These are phyloP conservation scores for Zeus faber DNA, from an alignment of 2,113 vertebrate genomes.

Conservation along the genomic window DNA sequence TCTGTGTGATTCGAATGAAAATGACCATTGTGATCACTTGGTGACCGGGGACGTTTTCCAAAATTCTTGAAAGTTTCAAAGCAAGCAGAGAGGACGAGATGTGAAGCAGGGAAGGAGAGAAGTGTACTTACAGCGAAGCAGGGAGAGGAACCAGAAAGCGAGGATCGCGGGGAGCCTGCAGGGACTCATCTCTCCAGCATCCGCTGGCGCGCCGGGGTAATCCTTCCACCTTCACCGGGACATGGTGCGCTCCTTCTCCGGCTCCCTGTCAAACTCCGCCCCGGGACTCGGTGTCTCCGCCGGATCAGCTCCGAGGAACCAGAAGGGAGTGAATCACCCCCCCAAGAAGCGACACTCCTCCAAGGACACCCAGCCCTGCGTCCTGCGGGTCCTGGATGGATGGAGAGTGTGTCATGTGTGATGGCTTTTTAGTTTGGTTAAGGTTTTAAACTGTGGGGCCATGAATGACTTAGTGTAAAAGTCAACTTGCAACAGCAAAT, in stretches of 20 bases:
- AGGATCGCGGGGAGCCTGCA: constrained; percentile 48
- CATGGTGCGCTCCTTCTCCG: constrained; percentile 13
- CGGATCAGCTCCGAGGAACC: not conserved
- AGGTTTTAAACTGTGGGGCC: no score
- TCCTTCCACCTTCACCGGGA: constrained; percentile 17
- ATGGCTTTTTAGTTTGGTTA: not conserved
- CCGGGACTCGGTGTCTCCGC: not conserved
- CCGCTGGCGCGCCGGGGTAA: constrained; percentile 39
- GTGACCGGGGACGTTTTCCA: no score
- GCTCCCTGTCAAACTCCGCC: constrained; percentile 5
- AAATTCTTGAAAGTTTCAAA: not conserved
- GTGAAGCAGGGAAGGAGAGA: not conserved
- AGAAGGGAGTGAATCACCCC: not conserved
- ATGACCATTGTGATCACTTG: no score
- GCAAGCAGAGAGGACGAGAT: not conserved
- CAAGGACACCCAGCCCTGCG: not conserved
- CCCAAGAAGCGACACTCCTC: not conserved
- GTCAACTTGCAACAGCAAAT: no score
- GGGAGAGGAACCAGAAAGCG: constrained; percentile 50
- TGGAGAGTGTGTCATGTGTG: not conserved
- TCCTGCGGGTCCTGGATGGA: not conserved
- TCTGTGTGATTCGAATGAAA: no score
- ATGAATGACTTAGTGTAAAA: no score
- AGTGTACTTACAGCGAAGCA: constrained; percentile 65
- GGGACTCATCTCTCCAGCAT: constrained; percentile 64